Conservation (phyloP, 2,113 vertebrate genomes). For the Pleuronectes platessa region DNA sequence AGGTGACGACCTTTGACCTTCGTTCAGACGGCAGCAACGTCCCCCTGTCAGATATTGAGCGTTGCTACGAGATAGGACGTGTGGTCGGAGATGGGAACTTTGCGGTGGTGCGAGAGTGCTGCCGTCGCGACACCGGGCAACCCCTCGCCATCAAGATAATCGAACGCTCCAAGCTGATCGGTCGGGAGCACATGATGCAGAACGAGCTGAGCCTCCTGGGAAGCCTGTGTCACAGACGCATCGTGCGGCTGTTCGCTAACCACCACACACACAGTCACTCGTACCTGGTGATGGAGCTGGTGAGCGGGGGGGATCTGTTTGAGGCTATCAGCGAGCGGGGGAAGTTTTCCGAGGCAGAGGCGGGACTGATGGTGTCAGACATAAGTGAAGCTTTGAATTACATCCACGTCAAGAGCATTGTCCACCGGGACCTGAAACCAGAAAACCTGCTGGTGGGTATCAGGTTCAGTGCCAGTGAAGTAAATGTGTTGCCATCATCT, state of each 20-base stretch:
- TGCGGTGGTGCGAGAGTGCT: constrained; percentile 91
- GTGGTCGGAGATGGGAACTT: constrained; percentile 97
- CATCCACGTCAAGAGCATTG: constrained; percentile 92
- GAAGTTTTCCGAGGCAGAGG: constrained; percentile 88
- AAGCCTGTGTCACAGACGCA: constrained; percentile 91
- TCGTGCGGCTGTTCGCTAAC: constrained; percentile 90
- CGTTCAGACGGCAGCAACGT: constrained; percentile 51
- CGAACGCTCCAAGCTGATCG: constrained; percentile 90
- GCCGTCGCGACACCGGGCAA: constrained; percentile 78
- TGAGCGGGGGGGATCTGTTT: constrained; percentile 94
- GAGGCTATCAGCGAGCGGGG: constrained; percentile 92
- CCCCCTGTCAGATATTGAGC: constrained; percentile 82
- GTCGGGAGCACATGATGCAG: constrained; percentile 95
- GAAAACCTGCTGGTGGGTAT: constrained; percentile 94
- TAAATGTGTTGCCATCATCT: neutral
- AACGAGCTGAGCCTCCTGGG: constrained; percentile 93
- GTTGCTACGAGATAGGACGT: constrained; percentile 87
- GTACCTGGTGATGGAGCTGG: constrained; percentile 94
- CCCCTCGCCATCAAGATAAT: constrained; percentile 93
- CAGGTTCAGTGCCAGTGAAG: neutral
- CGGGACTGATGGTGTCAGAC: constrained; percentile 90
- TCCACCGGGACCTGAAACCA: constrained; percentile 96
- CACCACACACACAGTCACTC: constrained; percentile 90
- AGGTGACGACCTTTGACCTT: constrained; percentile 35
- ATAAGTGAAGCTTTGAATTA: constrained; percentile 91